phyloP scores from a whole-genome alignment of 1,140 invertebrate species.

The Drosophila grimshawi region DNA sequence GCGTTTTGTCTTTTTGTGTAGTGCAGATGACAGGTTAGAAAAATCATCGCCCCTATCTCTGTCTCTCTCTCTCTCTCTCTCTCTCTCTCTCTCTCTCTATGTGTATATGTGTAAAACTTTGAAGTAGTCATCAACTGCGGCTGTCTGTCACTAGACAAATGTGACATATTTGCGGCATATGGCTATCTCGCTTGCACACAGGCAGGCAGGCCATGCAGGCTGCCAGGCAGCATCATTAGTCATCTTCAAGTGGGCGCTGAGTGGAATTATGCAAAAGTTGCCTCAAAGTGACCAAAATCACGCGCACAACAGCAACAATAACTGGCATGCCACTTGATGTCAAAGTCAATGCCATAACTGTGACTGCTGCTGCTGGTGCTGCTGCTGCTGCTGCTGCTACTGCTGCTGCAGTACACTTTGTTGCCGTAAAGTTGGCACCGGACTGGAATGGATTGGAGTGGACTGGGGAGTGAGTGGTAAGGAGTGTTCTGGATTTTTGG shows the following conservation, averaged over 20 bases:
- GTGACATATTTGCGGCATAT: slow-evolving; percentile 70
- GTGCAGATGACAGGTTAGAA: slow-evolving; percentile 80
- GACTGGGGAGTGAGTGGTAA: not conserved
- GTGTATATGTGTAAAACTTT: slow-evolving; percentile 36
- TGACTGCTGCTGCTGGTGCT: slow-evolving; percentile 17
- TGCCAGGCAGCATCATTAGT: slow-evolving; percentile 64
- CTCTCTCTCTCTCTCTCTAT: not conserved
- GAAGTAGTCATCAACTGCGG: slow-evolving; percentile 53
- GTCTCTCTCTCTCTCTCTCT: not conserved
- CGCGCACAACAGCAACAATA: slow-evolving; percentile 41
- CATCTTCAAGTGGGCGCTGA: slow-evolving; percentile 80
- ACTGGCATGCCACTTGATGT: slow-evolving; percentile 37
- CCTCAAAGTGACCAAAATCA: slow-evolving; percentile 59
- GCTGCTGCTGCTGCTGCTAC: not conserved
- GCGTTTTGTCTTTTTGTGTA: slow-evolving; percentile 46
- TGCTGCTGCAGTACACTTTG: slow-evolving; percentile 8
- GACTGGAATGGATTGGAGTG: not conserved
- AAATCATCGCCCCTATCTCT: slow-evolving; percentile 59
- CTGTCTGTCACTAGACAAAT: slow-evolving; percentile 67
- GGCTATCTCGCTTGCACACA: slow-evolving; percentile 23
- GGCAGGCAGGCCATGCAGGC: not conserved
- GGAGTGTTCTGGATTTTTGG: too few species aligned
- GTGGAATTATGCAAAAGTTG: slow-evolving; percentile 74
- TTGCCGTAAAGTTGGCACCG: slow-evolving; percentile 17
- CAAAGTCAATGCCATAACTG: slow-evolving; percentile 22